Evolutionary conservation across 2,797 vertebrate species (phyloP), one percentile per base, ranked within the genome.

Genomic region (Iguana delicatissima): DNA sequence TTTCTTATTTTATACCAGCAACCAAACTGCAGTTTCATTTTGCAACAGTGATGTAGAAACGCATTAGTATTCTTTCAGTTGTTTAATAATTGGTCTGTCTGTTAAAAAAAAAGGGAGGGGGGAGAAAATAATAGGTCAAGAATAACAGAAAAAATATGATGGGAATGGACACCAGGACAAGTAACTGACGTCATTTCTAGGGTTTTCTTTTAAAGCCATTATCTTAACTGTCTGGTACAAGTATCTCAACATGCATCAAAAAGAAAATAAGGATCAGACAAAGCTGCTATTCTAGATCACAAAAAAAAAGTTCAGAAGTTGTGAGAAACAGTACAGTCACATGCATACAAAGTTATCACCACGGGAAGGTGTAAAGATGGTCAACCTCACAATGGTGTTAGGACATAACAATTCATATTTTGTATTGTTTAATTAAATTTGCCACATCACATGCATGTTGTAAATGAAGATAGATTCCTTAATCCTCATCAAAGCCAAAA

Each of bases 371-470:
- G 50, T 3, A 55, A 52, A 74, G 4, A 46, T 13, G 35, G 22
- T 77, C 20, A 59, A 35, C 22, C 29, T 29, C 42, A 67, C 82
- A 59, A 35, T 35, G 18, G 35, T 35, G 18, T 83, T 64, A 82
- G 57, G 57, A 26, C 32, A 57, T 42, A 35, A 38, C 42, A 46
- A 13, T 42, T 83, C 9, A 50, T 10, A 55, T 52, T 50, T 32
- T 84, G 46, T 55, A 73, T 0, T 5, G 62, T 87, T 90, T 89
- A 93, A 89, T 85, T 91, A 93, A 85, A 82, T 86, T 55, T 55
- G 89, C 32, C 62, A 90, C 84, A 89, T 87, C 74, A 90, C 14
- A 69, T 52, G 52, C 84, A 89, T 87, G 42, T 84, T 84, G 26
- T 55, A 50, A 89, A 79, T 64, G 29, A 82, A 73, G 29, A 16